Evolutionary conservation across 2,797 vertebrate species (phyloP).

Genomic region (Enoplosus armatus): DNA sequence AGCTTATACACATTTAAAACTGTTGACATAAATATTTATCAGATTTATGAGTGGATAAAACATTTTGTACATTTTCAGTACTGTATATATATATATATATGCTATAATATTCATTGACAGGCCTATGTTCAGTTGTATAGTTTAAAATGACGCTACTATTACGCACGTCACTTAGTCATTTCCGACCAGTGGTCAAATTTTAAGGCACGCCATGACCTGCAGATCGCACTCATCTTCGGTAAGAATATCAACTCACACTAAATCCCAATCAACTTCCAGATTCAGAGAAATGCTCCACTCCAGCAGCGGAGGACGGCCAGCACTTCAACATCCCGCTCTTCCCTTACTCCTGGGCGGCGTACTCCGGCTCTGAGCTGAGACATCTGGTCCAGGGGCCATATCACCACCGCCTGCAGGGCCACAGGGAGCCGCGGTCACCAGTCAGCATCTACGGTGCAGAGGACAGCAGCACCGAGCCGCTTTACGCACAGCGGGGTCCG

Average conservation of each 20-base stretch:
- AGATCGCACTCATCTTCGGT: not conserved
- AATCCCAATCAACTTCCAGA: conserved; percentile 79
- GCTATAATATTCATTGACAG: not conserved
- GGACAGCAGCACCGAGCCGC: conserved; percentile 77
- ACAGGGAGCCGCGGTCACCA: conserved; percentile 74
- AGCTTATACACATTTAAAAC: not conserved
- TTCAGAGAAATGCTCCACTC: conserved; percentile 91
- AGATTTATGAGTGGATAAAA: not conserved
- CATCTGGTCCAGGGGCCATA: conserved; percentile 85
- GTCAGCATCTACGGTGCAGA: conserved; percentile 85
- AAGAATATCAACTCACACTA: not conserved
- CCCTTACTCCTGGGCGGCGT: conserved; percentile 89
- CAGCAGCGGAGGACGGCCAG: conserved; percentile 87
- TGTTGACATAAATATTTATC: not conserved
- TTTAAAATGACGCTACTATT: not conserved
- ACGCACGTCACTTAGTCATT: not conserved
- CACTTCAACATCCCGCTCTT: conserved; percentile 88
- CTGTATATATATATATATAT: too few relatives aligned
- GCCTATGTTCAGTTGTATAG: not conserved
- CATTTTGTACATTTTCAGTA: not conserved
- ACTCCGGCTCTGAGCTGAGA: conserved; percentile 89
- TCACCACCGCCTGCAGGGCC: conserved; percentile 78
- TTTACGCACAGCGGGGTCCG: conserved; percentile 73
- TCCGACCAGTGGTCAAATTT: not conserved
- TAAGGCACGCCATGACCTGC: not conserved